These are phyloP conservation scores for Mimumesa dahlbomi DNA, from an alignment of 2,888 invertebrate species.

Conservation along the genomic window DNA sequence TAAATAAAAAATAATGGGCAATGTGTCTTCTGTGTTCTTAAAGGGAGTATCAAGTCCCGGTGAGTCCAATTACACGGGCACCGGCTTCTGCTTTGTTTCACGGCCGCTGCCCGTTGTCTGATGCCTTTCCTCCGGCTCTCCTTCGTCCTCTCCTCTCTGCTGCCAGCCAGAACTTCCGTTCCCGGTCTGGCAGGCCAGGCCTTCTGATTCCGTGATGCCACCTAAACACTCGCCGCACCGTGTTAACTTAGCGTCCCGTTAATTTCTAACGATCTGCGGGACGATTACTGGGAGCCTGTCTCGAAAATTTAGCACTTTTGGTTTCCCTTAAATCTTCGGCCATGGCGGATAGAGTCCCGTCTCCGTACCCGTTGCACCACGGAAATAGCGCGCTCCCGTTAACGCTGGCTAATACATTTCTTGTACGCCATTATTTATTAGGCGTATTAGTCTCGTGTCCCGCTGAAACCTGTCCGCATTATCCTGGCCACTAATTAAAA, in stretches of 20 bases:
- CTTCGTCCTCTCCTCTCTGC: conserved; percentile 33
- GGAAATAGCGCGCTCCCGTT: conserved; percentile 35
- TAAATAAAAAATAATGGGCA: conserved; percentile 65
- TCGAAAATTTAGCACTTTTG: conserved; percentile 58
- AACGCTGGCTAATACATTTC: conserved; percentile 24
- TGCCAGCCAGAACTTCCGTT: conserved; percentile 34
- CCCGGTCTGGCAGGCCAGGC: conserved; percentile 29
- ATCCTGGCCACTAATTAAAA: neutral
- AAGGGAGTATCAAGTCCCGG: conserved; percentile 67
- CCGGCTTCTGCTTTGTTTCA: conserved; percentile 80
- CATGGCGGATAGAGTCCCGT: conserved; percentile 21
- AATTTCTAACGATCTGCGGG: conserved; percentile 73
- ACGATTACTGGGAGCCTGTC: conserved; percentile 67
- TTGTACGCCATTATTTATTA: conserved; percentile 31
- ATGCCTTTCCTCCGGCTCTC: conserved; percentile 43
- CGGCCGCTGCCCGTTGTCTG: conserved; percentile 77
- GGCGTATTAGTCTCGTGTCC: conserved; percentile 24
- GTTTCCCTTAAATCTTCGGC: conserved; percentile 54
- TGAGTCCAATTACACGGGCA: conserved; percentile 80
- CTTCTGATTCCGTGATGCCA: conserved; percentile 50
- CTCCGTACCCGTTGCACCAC: neutral
- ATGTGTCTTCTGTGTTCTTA: conserved; percentile 58
- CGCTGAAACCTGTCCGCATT: conserved; percentile 9
- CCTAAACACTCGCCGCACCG: conserved; percentile 51
- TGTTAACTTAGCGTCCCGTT: conserved; percentile 62